Evolutionary conservation across 2,888 invertebrate species (phyloP).

Genomic region (Clepsis dumicolana): DNA sequence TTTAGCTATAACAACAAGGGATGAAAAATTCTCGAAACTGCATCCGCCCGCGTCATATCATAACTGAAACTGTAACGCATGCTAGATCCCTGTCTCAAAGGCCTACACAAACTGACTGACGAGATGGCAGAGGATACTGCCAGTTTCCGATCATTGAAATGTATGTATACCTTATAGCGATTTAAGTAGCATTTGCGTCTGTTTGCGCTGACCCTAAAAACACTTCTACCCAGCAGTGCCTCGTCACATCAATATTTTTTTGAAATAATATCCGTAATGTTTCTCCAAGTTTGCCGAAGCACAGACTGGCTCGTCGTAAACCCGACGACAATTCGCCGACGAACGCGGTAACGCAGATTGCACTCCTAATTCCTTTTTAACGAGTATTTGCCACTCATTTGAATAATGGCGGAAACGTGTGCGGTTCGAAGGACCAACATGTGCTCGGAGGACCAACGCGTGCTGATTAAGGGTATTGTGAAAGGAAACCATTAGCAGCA

Average conservation of each 20-base stretch:
- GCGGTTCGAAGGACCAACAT: slow-evolving; percentile 15
- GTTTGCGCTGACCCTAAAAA: no score
- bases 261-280: not conserved
- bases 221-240: not conserved
- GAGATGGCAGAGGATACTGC: no score
- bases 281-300: not conserved
- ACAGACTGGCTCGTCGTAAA: slow-evolving; percentile 1
- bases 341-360: slow-evolving; percentile 2
- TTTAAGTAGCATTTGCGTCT: no score
- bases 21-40: no score
- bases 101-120: no score
- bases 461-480: not conserved
- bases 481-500: not conserved
- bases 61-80: no score
- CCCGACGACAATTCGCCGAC: not conserved
- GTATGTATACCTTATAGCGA: no score
- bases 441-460: not conserved
- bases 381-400: slow-evolving; percentile 15
- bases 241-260: not conserved
- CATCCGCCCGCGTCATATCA: no score
- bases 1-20: no score
- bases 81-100: no score
- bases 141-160: no score
- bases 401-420: slow-evolving; percentile 17
- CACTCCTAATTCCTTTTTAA: slow-evolving; percentile 15